These are phyloP conservation scores for Cynocephalus volans DNA, from an alignment of 2,113 vertebrate species.

Conservation along the genomic window DNA sequence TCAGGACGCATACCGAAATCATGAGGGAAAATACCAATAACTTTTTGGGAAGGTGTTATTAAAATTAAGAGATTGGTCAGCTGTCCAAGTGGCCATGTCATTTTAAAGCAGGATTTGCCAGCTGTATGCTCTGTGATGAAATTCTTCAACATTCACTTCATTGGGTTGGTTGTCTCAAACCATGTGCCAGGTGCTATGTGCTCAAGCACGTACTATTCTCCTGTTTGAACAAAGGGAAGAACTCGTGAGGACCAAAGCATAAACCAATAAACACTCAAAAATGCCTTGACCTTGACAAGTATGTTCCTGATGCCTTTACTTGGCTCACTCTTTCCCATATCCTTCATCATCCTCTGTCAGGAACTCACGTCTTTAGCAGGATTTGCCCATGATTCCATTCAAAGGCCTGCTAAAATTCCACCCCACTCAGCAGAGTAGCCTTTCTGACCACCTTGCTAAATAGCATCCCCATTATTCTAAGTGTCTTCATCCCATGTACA, in stretches of 20 bases:
- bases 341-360: background rate
- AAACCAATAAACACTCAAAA: background rate
- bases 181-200: background rate
- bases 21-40: background rate
- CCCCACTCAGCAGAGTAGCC: background rate
- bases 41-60: slow-evolving; percentile 13
- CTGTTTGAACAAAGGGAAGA: slow-evolving; percentile 39
- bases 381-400: background rate
- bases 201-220: background rate
- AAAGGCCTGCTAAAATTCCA: background rate
- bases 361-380: background rate
- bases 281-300: background rate
- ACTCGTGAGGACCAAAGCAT: background rate
- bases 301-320: background rate
- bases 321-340: background rate
- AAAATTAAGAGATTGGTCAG: background rate
- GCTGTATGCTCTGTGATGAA: background rate
- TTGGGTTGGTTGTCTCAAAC: background rate
- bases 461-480: background rate
- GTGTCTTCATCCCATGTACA: background rate
- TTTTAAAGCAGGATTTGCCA: background rate
- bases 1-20: background rate
- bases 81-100: background rate
- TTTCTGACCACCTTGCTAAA: background rate
- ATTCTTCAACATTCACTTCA: slow-evolving; percentile 48